Evolutionary conservation across 2,113 vertebrate genomes (phyloP), one percentile per base, ranked within the genome.

Genomic region (Fulmarus glacialis): DNA sequence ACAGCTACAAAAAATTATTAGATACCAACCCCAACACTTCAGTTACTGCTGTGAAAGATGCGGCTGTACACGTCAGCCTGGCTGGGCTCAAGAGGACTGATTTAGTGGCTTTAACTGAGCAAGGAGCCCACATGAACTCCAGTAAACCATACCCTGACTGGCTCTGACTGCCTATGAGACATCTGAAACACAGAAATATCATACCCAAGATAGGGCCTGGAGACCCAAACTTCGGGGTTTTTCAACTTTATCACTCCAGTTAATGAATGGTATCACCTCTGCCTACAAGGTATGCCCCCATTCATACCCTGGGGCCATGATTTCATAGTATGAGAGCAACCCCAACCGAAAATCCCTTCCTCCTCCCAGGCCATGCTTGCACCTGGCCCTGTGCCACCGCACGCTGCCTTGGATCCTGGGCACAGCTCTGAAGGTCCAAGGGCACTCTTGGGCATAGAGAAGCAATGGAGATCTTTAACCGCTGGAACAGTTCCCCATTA

Each of bases 21-120:
- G 59, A 75, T 38, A 40, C 19, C 73, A 73, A 14, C 5, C 15
- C 11, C 4, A 2, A 8, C 15, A 11, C 53, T 79, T 60, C 18
- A 24, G 36, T 92, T 73, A 19, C 27, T 83, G 18, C 20, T 56
- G 23, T 40, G 55, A 74, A 32, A 56, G 13, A 47, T 15, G 15
- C 50, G 67, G n/a, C 34, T 73, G 71, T 45, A 32, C 8, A 2
- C 1, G 1, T n/a, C 48, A 73, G 63, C 53, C 42, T 53, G 32
- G 21, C 53, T 68, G 43, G 19, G 32, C 53, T 68, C 0, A 0
- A 68, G 24, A 16, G 52, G 30, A 6, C 20, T 4, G 3, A 19
- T 8, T 10, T 18, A 55, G 19, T 56, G 40, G 32, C 29, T 11
- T 2, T 8, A 60, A 34, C 34, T 26, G 62, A 60, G 26, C 23